These are phyloP conservation scores for Lepidurus apus DNA, from an alignment of 1,140 invertebrate genomes.

Conservation along the genomic window DNA sequence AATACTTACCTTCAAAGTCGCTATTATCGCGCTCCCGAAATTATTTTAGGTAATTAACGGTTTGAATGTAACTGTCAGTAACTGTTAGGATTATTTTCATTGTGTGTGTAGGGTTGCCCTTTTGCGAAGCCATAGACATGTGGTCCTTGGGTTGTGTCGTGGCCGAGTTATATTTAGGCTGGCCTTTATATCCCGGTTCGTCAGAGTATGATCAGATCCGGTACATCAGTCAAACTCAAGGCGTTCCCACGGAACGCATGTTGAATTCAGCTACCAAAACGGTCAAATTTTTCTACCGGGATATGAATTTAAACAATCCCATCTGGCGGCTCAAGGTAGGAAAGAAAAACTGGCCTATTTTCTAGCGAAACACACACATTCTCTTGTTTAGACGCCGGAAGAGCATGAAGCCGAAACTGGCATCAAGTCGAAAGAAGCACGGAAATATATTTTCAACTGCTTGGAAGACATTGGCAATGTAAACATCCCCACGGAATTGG, in stretches of 20 bases:
- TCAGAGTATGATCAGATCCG: conserved; percentile 99
- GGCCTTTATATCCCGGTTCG: conserved; percentile 98
- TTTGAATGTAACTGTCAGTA: no score
- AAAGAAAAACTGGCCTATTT: conserved; percentile 29
- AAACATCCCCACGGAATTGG: conserved; percentile 93
- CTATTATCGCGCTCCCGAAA: conserved; percentile 98
- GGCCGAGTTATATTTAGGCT: conserved; percentile 97
- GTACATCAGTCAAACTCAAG: conserved; percentile 83
- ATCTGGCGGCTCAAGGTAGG: conserved; percentile 88
- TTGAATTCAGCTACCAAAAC: conserved; percentile 98
- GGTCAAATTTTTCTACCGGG: conserved; percentile 95
- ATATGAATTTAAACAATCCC: conserved; percentile 92
- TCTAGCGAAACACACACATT: neutral
- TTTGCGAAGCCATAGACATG: conserved; percentile 99
- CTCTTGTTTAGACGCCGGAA: conserved; percentile 68
- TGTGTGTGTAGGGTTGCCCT: conserved; percentile 64
- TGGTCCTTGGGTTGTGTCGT: conserved; percentile 99
- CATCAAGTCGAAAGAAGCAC: conserved; percentile 97
- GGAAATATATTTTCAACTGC: conserved; percentile 99
- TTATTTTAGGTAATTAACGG: conserved; percentile 70
- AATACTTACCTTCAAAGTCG: conserved; percentile 98
- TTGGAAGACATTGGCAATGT: conserved; percentile 95
- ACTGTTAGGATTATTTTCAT: neutral
- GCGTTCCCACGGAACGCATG: conserved; percentile 96
- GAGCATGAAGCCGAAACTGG: conserved; percentile 97